These are phyloP conservation scores for Aspidoscelis tigris DNA, from an alignment of 2,113 vertebrate genomes.

Conservation along the genomic window DNA sequence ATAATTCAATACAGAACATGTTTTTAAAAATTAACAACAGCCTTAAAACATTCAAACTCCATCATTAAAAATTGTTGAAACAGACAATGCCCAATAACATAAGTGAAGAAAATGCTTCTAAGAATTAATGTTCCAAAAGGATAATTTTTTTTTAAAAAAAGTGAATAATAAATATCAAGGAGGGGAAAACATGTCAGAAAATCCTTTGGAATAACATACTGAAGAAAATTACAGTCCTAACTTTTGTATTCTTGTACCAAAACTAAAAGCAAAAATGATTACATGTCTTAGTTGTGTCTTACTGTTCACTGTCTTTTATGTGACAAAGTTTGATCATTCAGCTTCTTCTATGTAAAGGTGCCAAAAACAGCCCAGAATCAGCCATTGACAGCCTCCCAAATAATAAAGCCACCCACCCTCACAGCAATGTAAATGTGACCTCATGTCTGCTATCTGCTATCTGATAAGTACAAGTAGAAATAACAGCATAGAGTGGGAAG, in stretches of 20 bases:
- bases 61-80: neutral
- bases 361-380: constrained; percentile 6
- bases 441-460: constrained; percentile 26
- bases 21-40: no score
- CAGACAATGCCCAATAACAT: no score
- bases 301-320: constrained; percentile 1
- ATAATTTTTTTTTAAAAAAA: no score
- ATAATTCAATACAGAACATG: no score
- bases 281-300: neutral
- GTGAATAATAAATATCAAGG: neutral
- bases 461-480: constrained; percentile 21
- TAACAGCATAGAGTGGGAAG: constrained; percentile 30
- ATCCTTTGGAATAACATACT: neutral
- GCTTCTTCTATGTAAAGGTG: neutral
- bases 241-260: neutral
- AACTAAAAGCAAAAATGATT: neutral
- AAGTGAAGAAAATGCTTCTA: no score
- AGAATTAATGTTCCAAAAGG: no score
- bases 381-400: constrained; percentile 3
- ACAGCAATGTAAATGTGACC: constrained; percentile 9
- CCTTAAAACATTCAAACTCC: neutral
- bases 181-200: neutral
- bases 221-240: neutral
- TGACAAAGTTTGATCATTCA: constrained; percentile 11
- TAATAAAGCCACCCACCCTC: constrained; percentile 4